These are phyloP conservation scores for Apteryx mantelli DNA, from an alignment of 2,113 vertebrate genomes.

Conservation along the genomic window DNA sequence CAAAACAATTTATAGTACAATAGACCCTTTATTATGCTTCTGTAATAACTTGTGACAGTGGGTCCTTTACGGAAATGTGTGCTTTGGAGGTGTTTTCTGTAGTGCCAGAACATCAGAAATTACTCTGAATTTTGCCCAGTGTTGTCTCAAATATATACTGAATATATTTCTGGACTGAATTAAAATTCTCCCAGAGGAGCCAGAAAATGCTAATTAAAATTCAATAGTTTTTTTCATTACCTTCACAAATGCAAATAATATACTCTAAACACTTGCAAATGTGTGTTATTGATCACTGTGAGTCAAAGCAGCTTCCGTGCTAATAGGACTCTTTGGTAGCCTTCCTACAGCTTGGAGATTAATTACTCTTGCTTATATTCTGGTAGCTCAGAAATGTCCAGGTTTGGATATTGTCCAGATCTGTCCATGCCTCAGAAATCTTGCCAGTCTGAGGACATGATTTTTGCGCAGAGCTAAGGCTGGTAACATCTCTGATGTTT, in stretches of 20 bases:
- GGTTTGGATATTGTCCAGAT: background rate
- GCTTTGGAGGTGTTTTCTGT: background rate
- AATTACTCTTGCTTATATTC: background rate
- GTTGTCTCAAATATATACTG: background rate
- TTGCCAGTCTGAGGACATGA: background rate
- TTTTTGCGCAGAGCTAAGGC: background rate
- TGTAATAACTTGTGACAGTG: background rate
- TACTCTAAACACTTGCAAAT: background rate
- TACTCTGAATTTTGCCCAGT: background rate
- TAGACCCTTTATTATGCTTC: background rate
- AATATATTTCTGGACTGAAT: background rate
- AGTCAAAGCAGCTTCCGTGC: background rate
- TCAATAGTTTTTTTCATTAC: background rate
- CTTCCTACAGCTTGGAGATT: background rate
- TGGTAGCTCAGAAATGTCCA: background rate
- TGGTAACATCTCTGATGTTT: background rate
- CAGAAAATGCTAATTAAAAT: conserved; percentile 20
- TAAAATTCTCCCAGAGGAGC: background rate
- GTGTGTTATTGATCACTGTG: background rate
- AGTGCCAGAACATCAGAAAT: background rate
- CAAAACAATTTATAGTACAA: conserved; percentile 2
- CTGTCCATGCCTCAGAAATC: background rate
- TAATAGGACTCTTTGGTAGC: background rate
- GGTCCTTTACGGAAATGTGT: background rate
- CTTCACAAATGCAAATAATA: conserved; percentile 9